Evolutionary conservation across 2,797 vertebrate genomes (phyloP), one percentile per base, ranked within the genome.

Genomic region (Ptychobarbus kaznakovi): DNA sequence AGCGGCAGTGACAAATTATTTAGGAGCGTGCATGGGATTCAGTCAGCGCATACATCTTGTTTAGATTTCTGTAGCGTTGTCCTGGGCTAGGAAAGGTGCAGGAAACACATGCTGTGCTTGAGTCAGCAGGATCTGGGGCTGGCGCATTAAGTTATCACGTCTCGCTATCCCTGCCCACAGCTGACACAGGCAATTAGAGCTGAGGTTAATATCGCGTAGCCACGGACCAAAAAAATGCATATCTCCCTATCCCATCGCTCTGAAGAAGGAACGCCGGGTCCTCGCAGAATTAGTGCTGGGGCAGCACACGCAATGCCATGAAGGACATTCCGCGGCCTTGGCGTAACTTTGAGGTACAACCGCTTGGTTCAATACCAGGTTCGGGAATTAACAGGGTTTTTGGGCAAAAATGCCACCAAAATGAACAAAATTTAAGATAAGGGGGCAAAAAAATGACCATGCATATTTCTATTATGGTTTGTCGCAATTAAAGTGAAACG

Each of bases 121-220:
- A 89, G 89, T 90, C 89, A 90, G 87, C 87, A 89, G 79, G 73
- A 80, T 80, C 70, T 28, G 51, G 53, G 70, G 70, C 25, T 35
- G 61, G 84, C 81, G 84, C 86, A 90, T 83, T 89, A 81, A 89
- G 87, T 86, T 88, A 91, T 86, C 77, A 82, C 70, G 53, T 61
- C 72, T 74, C 72, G 63, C 81, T 74, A 63, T 68, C 77, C 81
- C 82, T 79, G 74, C 80, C 79, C 82, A 77, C 85, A 81, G 82
- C 86, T 90, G 86, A 88, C 85, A 86, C 74, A 80, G 87, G 68
- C 85, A 90, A 88, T 86, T 82, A 85, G 61, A 84, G 83, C 69
- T 80, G 68, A 70, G 83, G 79, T 87, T 84, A 87, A 87, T 83
- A 85, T 85, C 80, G 38, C 78, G 13, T 44, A 88, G 76, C 53